These are phyloP conservation scores for Ylistrum balloti DNA, from an alignment of 1,140 invertebrate genomes.

Conservation along the genomic window DNA sequence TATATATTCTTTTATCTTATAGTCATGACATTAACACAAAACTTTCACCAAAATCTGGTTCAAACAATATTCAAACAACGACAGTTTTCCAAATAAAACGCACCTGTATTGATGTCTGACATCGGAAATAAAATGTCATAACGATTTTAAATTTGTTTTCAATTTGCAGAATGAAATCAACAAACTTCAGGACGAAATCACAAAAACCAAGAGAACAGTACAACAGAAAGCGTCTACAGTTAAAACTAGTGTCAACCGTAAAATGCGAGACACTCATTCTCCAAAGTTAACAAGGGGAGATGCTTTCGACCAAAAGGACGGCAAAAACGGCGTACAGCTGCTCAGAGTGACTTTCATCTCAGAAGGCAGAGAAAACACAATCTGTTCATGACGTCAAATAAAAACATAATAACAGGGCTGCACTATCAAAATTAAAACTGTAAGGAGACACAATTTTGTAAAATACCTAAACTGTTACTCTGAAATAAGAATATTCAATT, in stretches of 20 bases:
- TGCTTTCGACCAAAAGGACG: conserved; percentile 1
- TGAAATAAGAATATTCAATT: too few species aligned
- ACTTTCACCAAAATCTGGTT: too few species aligned
- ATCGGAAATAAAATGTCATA: too few species aligned
- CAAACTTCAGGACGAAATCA: conserved; percentile 64
- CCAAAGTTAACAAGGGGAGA: conserved; percentile 48
- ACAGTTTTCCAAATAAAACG: too few species aligned
- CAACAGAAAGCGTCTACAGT: conserved; percentile 56
- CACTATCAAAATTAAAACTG: too few species aligned
- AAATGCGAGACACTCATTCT: conserved; percentile 50
- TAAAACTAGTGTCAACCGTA: conserved; percentile 51
- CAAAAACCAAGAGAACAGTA: conserved; percentile 62
- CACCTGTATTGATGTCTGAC: too few species aligned
- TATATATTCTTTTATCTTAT: too few species aligned
- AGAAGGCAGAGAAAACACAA: not conserved
- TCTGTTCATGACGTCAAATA: not conserved
- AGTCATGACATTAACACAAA: too few species aligned
- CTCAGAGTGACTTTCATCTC: conserved; percentile 37
- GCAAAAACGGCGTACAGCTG: conserved; percentile 45
- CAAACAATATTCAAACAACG: too few species aligned
- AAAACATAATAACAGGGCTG: too few species aligned
- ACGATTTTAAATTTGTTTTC: not conserved
- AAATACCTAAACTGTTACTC: too few species aligned
- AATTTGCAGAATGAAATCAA: conserved; percentile 62
- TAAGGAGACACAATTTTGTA: too few species aligned